Evolutionary conservation across 2,113 vertebrate species (phyloP), one percentile per base, ranked within the genome.

Genomic region (Garra rufa): DNA sequence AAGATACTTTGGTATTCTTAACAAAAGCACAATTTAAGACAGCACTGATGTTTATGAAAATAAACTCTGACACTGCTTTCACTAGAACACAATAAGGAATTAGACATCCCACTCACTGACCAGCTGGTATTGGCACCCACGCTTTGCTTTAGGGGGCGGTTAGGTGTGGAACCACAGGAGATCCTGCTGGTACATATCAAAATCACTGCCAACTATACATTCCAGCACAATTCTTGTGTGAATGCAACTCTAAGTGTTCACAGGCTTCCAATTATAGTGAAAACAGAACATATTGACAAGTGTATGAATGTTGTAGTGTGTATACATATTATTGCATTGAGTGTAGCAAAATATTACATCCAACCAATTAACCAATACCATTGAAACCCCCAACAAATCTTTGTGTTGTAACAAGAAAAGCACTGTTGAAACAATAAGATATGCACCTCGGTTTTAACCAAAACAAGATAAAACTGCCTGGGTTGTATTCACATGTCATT

Each of bases 51-150:
- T 28, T 5, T 30, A 24, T 59, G 9, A 61, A 79, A 59, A n/a
- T 34, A 71, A 44, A 44, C 11, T 55, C 81, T 76, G 65, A 71
- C 50, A 73, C 63, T 73, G 41, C 48, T 83, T 63, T 78, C 50
- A 61, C 69, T 83, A 28, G 5, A 86, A 52, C 69, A 78, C 67
- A 85, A 38, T 67, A 11, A 76, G 61, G 90, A 92, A 91, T 86
- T 90, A 89, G 90, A 83, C 92, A 87, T 90, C 92, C 90, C 89
- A 92, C 92, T 81, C 89, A 92, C 87, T 89, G 92, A 92, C 93
- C 93, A 93, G 93, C 92, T 93, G 93, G 92, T 92, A 93, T 90
- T 82, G 82, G 73, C 91, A 88, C 92, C 93, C 90, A 93, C 92
- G 78, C 90, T 90, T 87, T 92, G 88, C 91, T 90, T 88, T 86